Conservation (phyloP, 2,113 vertebrate species). For the Atlantisia rogersi region DNA sequence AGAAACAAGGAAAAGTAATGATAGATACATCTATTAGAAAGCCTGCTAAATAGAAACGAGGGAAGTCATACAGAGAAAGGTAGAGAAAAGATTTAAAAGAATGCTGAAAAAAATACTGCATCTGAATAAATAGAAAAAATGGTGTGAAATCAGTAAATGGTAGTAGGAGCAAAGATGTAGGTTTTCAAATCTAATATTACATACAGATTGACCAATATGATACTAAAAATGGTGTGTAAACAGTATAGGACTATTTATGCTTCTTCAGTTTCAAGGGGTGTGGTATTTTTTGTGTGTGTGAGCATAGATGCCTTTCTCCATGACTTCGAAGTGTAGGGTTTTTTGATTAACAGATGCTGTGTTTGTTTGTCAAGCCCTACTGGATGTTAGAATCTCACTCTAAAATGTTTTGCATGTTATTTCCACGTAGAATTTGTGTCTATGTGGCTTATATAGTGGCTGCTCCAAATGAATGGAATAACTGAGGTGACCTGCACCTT, state of each 20-base stretch:
- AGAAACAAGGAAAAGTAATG: neutral
- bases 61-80: neutral
- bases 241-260: neutral
- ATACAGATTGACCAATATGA: neutral
- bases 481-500: neutral
- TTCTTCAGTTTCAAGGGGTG: neutral
- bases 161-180: neutral
- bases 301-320: neutral
- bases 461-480: neutral
- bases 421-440: neutral
- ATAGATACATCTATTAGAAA: neutral
- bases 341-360: neutral
- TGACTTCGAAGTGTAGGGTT: neutral
- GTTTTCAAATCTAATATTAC: neutral
- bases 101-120: neutral
- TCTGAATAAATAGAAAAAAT: neutral
- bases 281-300: neutral
- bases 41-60: neutral
- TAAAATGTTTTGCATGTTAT: conserved; percentile 24
- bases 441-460: neutral
- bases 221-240: neutral
- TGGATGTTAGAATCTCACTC: neutral
- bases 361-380: neutral
- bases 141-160: neutral
- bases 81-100: neutral